Evolutionary conservation across 2,113 vertebrate species (phyloP), one percentile per base, ranked within the genome.

Genomic region (Varanus komodoensis): DNA sequence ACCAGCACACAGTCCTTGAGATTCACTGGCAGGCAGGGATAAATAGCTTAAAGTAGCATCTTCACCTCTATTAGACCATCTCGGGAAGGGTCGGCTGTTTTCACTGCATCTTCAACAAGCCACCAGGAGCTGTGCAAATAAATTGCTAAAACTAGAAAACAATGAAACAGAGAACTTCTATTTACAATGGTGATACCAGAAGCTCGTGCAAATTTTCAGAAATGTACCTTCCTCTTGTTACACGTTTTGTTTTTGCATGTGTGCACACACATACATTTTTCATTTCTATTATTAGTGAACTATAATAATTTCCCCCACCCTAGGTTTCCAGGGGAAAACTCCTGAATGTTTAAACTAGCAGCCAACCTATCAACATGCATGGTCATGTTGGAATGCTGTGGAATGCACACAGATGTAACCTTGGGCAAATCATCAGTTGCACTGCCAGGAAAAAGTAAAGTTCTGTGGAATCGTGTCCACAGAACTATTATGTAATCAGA

Each of bases 81-180:
- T 95, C 98, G 97, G 67, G 96, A 94, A 74, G 94, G 89, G 95
- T 97, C 96, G 27, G 97, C 96, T 0, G 98, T 99, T 87, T 97
- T 97, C 27, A 99, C 87, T 1, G 98, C 80, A 23, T 99, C 98
- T 87, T 98, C 97, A 32, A 98, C 84, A 67, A 94, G 57, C 98
- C 98, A 99, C 98, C 98, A 99, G 67, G 90, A 92, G 27, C 86
- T 94, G 77, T 96, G 96, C 89, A 99, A 69, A 93, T 98, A 98
- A 48, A 99, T 82, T 8, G 98, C 98, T 91, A 98, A 82, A 92
- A 98, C 99, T 99, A 86, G 67, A 82, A 88, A 82, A 92, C 78
- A 82, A 44, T 64, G 12, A 90, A 19, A 91, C 15, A 3, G 2
- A 38, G 80, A 32, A 11, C 38, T 0, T 0, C 71, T 15, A 79